Conservation (phyloP, 1,140 invertebrate genomes). For the Xylocopa sonorina region DNA sequence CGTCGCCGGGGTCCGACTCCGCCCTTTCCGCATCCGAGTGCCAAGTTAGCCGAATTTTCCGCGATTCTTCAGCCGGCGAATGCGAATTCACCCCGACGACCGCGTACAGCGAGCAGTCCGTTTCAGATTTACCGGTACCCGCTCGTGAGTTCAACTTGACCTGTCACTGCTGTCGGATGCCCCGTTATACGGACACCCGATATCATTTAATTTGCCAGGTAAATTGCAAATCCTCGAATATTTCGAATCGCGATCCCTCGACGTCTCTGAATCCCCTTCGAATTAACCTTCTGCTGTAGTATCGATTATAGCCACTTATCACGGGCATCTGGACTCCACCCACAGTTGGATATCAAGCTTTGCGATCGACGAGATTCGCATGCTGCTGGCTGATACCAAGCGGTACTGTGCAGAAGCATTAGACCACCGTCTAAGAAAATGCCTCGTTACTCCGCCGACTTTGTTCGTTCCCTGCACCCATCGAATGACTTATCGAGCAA, state of each 20-base stretch:
- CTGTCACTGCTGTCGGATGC: slow-evolving; percentile 35
- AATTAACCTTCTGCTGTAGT: neutral
- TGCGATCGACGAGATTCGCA: neutral
- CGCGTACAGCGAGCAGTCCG: slow-evolving; percentile 35
- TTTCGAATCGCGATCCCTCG: neutral
- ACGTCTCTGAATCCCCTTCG: neutral
- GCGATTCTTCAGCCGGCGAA: slow-evolving; percentile 67
- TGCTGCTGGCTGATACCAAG: no score
- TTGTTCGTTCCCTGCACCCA: no score
- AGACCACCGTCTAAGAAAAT: no score
- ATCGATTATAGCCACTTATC: neutral
- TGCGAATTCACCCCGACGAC: slow-evolving; percentile 55
- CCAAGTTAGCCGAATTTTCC: slow-evolving; percentile 70
- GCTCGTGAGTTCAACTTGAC: slow-evolving; percentile 32
- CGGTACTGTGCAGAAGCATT: no score
- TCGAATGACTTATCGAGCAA: no score
- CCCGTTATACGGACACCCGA: neutral
- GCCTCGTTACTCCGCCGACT: no score
- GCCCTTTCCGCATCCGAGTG: slow-evolving; percentile 70
- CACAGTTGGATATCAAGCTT: neutral
- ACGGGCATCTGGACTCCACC: neutral
- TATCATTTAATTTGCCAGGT: neutral
- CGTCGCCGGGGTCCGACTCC: slow-evolving; percentile 60
- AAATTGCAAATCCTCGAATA: neutral
- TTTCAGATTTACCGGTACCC: slow-evolving; percentile 51